phyloP scores from a whole-genome alignment of 2,797 vertebrate species.

The Catamblyrhynchus diadema region DNA sequence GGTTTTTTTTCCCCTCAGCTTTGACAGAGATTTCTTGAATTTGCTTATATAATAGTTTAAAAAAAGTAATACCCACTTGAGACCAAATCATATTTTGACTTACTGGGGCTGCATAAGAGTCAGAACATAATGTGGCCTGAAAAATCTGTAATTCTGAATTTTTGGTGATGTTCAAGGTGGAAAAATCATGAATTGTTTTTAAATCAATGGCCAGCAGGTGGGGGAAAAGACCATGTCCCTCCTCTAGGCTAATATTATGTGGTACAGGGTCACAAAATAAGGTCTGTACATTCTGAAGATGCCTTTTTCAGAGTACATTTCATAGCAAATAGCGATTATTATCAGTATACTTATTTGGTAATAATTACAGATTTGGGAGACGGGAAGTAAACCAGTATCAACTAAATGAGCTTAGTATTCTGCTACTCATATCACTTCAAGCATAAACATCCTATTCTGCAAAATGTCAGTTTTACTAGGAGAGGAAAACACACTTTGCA shows the following conservation, averaged over 20 bases:
- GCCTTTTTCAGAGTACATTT: neutral
- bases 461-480: neutral
- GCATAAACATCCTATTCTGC: neutral
- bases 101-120: neutral
- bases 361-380: neutral
- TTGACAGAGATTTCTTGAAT: neutral
- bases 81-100: neutral
- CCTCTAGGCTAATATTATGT: neutral
- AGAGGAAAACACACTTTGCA: neutral
- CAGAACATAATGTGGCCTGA: neutral
- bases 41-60: neutral
- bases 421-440: neutral
- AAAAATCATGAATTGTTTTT: neutral
- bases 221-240: neutral
- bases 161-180: neutral
- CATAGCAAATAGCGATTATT: neutral
- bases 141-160: neutral
- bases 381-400: neutral
- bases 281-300: neutral
- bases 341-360: neutral
- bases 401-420: neutral
- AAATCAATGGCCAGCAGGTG: neutral
- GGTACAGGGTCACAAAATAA: neutral
- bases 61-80: neutral
- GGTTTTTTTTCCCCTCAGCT: neutral